Evolutionary conservation across 2,113 vertebrate species (phyloP).

Genomic region (Dasypus novemcinctus): DNA sequence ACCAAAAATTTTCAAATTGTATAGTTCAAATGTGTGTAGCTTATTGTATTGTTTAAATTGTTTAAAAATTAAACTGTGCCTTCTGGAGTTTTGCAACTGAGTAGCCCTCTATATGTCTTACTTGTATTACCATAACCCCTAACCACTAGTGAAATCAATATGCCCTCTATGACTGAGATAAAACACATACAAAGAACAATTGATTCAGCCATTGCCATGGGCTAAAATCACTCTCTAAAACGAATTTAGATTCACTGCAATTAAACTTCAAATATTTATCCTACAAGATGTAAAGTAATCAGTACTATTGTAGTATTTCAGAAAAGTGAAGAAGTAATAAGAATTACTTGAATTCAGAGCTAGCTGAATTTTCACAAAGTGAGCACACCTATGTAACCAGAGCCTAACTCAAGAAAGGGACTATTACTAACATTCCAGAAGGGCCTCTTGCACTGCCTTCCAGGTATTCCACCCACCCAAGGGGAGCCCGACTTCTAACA

Average conservation of each 20-base stretch:
- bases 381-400: not conserved
- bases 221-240: conserved; percentile 19
- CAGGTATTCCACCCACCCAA: not conserved
- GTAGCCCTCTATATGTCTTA: not conserved
- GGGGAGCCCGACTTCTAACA: not conserved
- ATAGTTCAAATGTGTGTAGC: too few species aligned
- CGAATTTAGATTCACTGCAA: not conserved
- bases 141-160: conserved; percentile 6
- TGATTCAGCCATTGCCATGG: not conserved
- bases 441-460: not conserved
- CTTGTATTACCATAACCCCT: not conserved
- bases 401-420: not conserved
- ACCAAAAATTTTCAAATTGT: too few species aligned
- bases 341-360: not conserved
- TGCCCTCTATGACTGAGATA: not conserved
- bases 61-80: too few species aligned
- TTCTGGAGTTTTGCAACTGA: too few species aligned
- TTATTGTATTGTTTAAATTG: too few species aligned
- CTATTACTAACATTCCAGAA: not conserved
- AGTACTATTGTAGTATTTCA: conserved; percentile 8
- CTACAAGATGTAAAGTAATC: not conserved
- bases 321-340: not conserved
- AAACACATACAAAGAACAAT: not conserved
- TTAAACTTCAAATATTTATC: conserved; percentile 14
- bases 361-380: not conserved